phyloP scores from a whole-genome alignment of 2,113 vertebrate species.

The Rattus rattus region DNA sequence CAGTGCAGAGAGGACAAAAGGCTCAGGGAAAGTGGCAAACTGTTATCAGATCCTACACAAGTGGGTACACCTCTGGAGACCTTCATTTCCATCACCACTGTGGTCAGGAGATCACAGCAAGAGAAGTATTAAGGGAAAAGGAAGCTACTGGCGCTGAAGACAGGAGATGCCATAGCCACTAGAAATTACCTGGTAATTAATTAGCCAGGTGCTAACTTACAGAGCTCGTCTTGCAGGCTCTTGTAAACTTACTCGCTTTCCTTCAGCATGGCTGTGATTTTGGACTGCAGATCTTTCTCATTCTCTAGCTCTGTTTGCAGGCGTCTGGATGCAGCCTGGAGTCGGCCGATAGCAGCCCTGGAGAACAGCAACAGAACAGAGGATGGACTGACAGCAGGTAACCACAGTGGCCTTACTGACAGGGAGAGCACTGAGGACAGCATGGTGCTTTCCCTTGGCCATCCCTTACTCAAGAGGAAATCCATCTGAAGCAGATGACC shows the following conservation, averaged over 20 bases:
- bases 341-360: constrained; percentile 88
- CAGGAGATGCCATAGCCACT: background rate
- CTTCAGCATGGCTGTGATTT: constrained; percentile 79
- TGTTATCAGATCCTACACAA: background rate
- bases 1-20: background rate
- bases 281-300: constrained; percentile 86
- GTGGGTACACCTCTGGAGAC: background rate
- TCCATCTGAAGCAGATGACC: accelerated
- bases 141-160: background rate
- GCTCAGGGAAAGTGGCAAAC: background rate
- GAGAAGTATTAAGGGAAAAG: background rate
- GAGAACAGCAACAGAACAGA: accelerated
- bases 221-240: too few relatives aligned
- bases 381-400: accelerated
- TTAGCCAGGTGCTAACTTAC: background rate
- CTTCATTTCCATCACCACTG: background rate
- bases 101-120: background rate
- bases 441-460: background rate
- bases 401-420: accelerated
- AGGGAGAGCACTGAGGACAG: too few relatives aligned
- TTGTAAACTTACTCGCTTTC: constrained; percentile 88
- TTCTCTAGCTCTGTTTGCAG: constrained; percentile 86
- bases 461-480: background rate
- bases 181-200: too few relatives aligned
- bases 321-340: constrained; percentile 83